Conservation (phyloP, 2,797 vertebrate species). For the Epinephelus malabaricus region DNA sequence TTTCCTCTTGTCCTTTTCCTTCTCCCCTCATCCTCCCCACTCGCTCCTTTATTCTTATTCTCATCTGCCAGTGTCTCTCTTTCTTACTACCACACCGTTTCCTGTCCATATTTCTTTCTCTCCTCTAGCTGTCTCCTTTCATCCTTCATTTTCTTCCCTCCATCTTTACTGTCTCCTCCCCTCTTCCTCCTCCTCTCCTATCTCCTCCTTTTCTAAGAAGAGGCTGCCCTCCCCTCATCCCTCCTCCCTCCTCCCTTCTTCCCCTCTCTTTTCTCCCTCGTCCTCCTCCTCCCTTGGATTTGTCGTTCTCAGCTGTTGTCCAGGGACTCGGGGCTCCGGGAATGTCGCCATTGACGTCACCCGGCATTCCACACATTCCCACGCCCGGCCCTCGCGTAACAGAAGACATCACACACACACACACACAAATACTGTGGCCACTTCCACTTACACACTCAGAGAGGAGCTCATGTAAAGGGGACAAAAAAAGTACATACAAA, state of each 20-base stretch:
- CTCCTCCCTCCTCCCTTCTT: neutral
- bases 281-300: conserved; percentile 35
- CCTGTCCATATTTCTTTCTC: too few relatives aligned
- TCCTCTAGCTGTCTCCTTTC: neutral
- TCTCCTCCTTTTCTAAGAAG: neutral
- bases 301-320: conserved; percentile 87
- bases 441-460: conserved; percentile 7
- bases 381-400: conserved; percentile 82
- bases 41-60: neutral
- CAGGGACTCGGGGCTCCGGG: conserved; percentile 85
- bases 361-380: conserved; percentile 91
- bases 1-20: neutral
- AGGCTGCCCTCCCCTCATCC: neutral
- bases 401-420: conserved; percentile 62
- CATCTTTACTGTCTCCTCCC: neutral
- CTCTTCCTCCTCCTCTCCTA: too few relatives aligned
- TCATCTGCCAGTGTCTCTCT: neutral
- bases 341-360: conserved; percentile 98
- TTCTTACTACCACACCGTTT: neutral
- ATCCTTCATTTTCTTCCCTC: neutral
- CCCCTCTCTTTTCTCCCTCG: neutral
- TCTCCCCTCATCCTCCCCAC: neutral
- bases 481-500: conserved; percentile 38
- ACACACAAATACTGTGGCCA: neutral
- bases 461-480: conserved; percentile 37